Base-by-base conservation (phyloP, 1,140 invertebrate genomes). In the Bombus superbus region DNA sequence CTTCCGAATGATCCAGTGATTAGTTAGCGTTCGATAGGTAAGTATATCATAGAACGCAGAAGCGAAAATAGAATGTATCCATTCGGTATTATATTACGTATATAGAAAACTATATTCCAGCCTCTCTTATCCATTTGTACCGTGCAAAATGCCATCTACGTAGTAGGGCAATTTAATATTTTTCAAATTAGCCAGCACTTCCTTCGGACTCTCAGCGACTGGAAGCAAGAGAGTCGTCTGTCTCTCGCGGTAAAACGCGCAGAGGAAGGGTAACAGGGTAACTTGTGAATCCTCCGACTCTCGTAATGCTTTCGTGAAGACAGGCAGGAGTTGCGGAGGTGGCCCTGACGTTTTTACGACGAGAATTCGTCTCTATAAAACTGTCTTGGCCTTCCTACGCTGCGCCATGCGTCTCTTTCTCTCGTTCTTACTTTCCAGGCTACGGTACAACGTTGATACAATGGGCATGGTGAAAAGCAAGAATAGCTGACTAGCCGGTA, bases 321-420 rank as follows among this genome's bases (percentile, higher is more conserved):
- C 90, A 88, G 71, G 72, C 82, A 79, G 78, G 78, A 92, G 90
- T 88, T 90, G 90, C 88, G 89, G 85, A 93, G 91, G 91, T 91
- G 88, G 88, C 85, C 90, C 83, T 85, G 93, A 93, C 93, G 92
- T 93, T 92, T 94, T 94, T 94, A 94, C 94, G 93, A 93, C 85
- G 86, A 85, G 91, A 92, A 94, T 94, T 91, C 91, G 91, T 94
- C 94, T 93, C 92, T 93, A 93, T 94, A 94, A 94, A 94, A 94
- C 93, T 94, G 93, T 93, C 93, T 88, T 75, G 87, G 85, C 81
- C 86, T 89, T 89, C 85, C 89, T 91, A 87, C 89, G 81, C 87
- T 40, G 38, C 80, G 57, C 74, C 57, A 18, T 77, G 71, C 47
- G 72, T 66, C 28, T 40, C 59, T 62, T 77, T 42, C 57, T 69